Evolutionary conservation across 2,113 vertebrate species (phyloP), one percentile per base, ranked within the genome.

Genomic region (Spermophilus dauricus): DNA sequence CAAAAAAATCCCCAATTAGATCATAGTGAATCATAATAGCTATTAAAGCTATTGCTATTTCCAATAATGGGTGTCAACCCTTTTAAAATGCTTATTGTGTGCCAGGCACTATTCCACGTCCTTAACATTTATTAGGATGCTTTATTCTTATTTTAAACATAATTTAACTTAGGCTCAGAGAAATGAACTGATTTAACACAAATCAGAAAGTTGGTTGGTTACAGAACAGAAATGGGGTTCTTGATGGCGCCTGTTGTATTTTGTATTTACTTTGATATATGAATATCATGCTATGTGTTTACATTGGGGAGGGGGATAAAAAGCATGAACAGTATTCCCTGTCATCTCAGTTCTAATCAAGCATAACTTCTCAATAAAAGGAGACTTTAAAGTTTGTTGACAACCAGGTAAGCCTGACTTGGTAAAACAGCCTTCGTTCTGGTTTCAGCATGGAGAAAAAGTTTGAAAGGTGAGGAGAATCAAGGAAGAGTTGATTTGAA

Each of bases 91-190:
- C 5, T 89, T 32, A 37, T 51, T 67, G 34, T 39, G 22, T 85
- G 28, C 42, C 28, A 91, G 61, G 39, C 39, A 65, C 53, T 39
- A 34, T 32, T 82, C 39, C 42, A 22, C 13, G n/a, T 67, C 84
- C 53, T 96, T 94, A 45, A 63, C 20, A 39, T 65, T 75, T 67
- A 69, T 42, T 65, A 67, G 58, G 63, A 86, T 81, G 67, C 76
- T 89, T 89, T 30, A 90, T 87, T 51, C 76, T 87, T 86, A 69
- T 86, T 48, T 92, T 42, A 89, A 85, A 96, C 42, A 89, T 72
- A 81, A 86, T 89, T 72, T 69, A 88, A 91, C 32, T 78, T 51
- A 83, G 69, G 53, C 18, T 85, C 42, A 90, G 39, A 92, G 22
- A 97, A 82, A 86, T 88, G 34, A 73, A 97, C n/a, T 89, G 63